Base-by-base conservation (phyloP, 2,113 vertebrate genomes). In the Amphilophus citrinellus region DNA sequence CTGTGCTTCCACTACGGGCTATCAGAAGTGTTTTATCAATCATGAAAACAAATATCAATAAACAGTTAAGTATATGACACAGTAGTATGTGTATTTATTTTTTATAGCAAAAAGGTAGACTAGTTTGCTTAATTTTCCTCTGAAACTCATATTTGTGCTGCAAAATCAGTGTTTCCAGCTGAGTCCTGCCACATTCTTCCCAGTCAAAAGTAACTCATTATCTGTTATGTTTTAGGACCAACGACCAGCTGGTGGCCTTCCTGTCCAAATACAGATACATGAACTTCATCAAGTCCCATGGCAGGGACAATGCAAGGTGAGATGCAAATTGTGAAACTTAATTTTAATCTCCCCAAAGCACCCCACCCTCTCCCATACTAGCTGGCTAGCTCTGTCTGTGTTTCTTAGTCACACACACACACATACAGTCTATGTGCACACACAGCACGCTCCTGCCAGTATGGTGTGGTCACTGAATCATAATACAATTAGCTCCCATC, bases 221-320 rank as follows among this genome's bases (percentile, higher is more conserved):
- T 79, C 27, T 32, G 47, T 82, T 79, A 50, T 76, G 63, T 93
- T 86, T 61, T 94, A 99, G 98, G 95, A 98, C 97, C 58, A 99
- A 99, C 56, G 97, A 98, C 91, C 98, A 99, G 94, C 94, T 99
- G 58, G 98, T 99, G 91, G 96, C 97, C 3, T 99, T 99, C 95
- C 96, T 99, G 84, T 98, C 98, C 85, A 97, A 98, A 88, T 99
- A 99, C 68, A 96, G 98, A 83, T 94, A 98, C 37, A 99, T 99
- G 98, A 99, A 99, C 93, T 99, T 99, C 95, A 93, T 99, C 94
- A 99, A 99, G 91, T 99, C 98, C 2, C 98, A 99, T 0, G 98
- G 98, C 82, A 97, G 98, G 85, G 98, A 99, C 95, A 99, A 99
- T 0, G 98, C 98, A 83, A 97, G 98, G 98, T 99, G 95, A 89